These are phyloP conservation scores for Nasonia longicornis DNA, from an alignment of 1,140 invertebrate species.

Conservation along the genomic window DNA sequence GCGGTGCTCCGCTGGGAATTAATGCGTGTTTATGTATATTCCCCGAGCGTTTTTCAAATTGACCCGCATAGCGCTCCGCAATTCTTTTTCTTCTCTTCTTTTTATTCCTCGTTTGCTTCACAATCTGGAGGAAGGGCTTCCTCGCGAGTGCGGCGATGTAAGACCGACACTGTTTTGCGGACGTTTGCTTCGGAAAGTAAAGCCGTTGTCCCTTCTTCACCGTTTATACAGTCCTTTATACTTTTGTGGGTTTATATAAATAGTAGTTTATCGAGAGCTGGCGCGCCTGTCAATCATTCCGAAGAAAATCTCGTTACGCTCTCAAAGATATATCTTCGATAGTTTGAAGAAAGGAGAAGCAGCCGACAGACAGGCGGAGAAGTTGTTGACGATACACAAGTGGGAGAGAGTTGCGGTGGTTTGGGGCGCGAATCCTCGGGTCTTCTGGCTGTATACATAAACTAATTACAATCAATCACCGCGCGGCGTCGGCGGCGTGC, in stretches of 20 bases:
- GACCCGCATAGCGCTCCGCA: constrained; percentile 49
- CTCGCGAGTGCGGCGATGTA: neutral
- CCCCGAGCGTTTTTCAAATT: constrained; percentile 57
- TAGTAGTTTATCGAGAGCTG: neutral
- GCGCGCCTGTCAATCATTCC: neutral
- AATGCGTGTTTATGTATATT: constrained; percentile 61
- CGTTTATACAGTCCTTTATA: no score
- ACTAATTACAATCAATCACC: constrained; percentile 58
- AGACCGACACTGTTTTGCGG: neutral
- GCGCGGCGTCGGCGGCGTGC: constrained; percentile 1
- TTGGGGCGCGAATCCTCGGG: constrained; percentile 32
- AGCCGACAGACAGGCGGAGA: constrained; percentile 10
- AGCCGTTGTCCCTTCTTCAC: neutral
- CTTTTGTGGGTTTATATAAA: neutral
- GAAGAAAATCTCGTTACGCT: neutral
- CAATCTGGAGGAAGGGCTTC: neutral
- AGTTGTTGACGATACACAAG: constrained; percentile 32
- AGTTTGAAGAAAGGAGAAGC: constrained; percentile 15
- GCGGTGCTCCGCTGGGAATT: constrained; percentile 48
- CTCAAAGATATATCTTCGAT: neutral
- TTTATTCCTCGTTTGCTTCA: constrained; percentile 7
- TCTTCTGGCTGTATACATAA: constrained; percentile 48
- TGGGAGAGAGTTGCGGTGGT: neutral
- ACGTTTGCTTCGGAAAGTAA: neutral
- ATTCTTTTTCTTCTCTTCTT: constrained; percentile 26